Conservation (phyloP, 2,797 vertebrate genomes). For the Xerus rutilus region DNA sequence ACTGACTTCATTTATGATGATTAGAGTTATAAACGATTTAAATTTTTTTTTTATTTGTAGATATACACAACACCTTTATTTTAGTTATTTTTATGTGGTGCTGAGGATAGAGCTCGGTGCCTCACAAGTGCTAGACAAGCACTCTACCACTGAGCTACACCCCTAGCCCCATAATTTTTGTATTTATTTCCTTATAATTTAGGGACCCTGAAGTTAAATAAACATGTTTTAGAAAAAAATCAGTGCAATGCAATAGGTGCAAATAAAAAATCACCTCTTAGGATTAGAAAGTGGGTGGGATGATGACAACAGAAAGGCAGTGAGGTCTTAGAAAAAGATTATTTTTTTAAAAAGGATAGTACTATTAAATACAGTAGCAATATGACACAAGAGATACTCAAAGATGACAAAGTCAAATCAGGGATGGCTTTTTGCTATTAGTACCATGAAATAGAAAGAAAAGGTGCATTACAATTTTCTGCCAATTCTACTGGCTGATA, state of each 20-base stretch:
- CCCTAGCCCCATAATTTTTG: not conserved
- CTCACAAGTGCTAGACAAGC: no score
- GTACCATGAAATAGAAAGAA: conserved; percentile 48
- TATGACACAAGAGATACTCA: not conserved
- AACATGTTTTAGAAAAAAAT: conserved; percentile 47
- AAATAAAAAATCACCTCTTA: conserved; percentile 35
- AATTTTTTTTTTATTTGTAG: not conserved
- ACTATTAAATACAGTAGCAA: not conserved
- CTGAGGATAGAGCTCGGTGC: no score
- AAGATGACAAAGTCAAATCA: conserved; percentile 34
- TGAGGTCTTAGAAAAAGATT: conserved; percentile 13
- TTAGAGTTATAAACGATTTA: not conserved
- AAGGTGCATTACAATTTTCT: conserved; percentile 37
- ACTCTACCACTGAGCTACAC: no score
- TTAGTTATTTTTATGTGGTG: no score
- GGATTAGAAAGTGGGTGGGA: conserved; percentile 7
- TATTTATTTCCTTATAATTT: conserved; percentile 12
- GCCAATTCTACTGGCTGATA: conserved; percentile 7
- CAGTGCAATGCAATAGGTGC: not conserved
- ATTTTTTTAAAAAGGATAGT: not conserved
- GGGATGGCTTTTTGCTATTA: not conserved
- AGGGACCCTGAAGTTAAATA: conserved; percentile 33
- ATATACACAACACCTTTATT: no score
- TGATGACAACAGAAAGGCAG: conserved; percentile 36
- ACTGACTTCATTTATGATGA: conserved; percentile 50